phyloP scores from a whole-genome alignment of 2,797 vertebrate genomes.

The Coregonus sp. region DNA sequence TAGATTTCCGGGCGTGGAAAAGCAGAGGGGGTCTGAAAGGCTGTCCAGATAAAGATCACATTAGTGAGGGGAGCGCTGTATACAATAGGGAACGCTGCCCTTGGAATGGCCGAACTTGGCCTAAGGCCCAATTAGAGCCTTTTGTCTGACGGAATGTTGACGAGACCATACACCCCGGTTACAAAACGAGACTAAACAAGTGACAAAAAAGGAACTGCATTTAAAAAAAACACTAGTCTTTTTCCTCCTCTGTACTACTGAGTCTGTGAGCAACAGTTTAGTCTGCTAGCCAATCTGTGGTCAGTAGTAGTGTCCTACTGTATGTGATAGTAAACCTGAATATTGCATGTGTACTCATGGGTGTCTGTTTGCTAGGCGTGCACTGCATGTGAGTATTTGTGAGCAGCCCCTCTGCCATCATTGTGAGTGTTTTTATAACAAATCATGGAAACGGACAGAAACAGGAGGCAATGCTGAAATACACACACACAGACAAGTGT shows the following conservation, averaged over 20 bases:
- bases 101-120: slow-evolving; percentile 35
- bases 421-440: not conserved
- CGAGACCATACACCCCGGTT: slow-evolving; percentile 29
- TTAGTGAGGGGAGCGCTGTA: slow-evolving; percentile 45
- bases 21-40: slow-evolving; percentile 41
- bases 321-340: not conserved
- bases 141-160: slow-evolving; percentile 41
- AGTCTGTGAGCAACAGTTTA: not conserved
- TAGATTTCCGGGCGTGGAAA: slow-evolving; percentile 36
- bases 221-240: not conserved
- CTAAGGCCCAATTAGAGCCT: slow-evolving; percentile 38
- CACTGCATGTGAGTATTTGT: not conserved
- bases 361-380: not conserved
- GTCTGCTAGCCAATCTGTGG: not conserved
- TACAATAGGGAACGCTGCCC: slow-evolving; percentile 22
- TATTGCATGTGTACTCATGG: not conserved
- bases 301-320: not conserved
- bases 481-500: slow-evolving; percentile 14
- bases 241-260: not conserved
- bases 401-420: not conserved
- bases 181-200: slow-evolving; percentile 26
- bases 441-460: not conserved
- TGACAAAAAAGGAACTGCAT: slow-evolving; percentile 6
- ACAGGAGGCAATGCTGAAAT: slow-evolving; percentile 14
- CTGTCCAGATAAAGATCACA: slow-evolving; percentile 44